Evolutionary conservation across 2,888 invertebrate species (phyloP).

Genomic region (Thyatira batis): DNA sequence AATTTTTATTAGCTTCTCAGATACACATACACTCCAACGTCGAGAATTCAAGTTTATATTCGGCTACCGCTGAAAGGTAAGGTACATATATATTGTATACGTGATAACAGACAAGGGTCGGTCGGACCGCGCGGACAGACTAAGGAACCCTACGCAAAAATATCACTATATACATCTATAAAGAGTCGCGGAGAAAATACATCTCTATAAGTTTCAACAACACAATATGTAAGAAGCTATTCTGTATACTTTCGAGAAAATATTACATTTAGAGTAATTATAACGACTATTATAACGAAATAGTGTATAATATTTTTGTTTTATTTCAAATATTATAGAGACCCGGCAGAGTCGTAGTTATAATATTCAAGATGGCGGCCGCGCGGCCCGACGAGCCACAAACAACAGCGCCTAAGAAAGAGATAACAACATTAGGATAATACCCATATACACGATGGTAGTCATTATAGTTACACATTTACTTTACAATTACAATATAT

Average conservation of each 20-base stretch:
- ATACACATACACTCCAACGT: conserved; percentile 74
- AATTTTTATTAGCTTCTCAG: conserved; percentile 62
- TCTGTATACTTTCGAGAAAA: neutral
- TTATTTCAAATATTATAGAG: neutral
- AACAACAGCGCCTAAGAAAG: conserved; percentile 82
- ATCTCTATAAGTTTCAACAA: conserved; percentile 29
- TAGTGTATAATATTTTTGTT: neutral
- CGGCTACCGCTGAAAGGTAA: conserved; percentile 62
- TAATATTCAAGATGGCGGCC: conserved; percentile 25
- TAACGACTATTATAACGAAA: neutral
- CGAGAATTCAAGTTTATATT: conserved; percentile 54
- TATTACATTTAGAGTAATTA: neutral
- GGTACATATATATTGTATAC: conserved; percentile 65
- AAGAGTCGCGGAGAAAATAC: conserved; percentile 25
- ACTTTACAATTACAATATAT: conserved; percentile 65
- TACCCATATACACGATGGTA: conserved; percentile 73
- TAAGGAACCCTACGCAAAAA: conserved; percentile 1
- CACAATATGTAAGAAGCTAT: conserved; percentile 12
- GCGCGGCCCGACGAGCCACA: conserved; percentile 60
- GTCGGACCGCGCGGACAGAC: conserved; percentile 50
- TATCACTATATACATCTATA: conserved; percentile 14
- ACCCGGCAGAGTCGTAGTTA: conserved; percentile 7
- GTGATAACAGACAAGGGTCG: conserved; percentile 68
- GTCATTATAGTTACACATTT: conserved; percentile 59
- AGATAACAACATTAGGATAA: conserved; percentile 79